phyloP scores from a whole-genome alignment of 2,113 vertebrate genomes.

The Ochotona princeps region DNA sequence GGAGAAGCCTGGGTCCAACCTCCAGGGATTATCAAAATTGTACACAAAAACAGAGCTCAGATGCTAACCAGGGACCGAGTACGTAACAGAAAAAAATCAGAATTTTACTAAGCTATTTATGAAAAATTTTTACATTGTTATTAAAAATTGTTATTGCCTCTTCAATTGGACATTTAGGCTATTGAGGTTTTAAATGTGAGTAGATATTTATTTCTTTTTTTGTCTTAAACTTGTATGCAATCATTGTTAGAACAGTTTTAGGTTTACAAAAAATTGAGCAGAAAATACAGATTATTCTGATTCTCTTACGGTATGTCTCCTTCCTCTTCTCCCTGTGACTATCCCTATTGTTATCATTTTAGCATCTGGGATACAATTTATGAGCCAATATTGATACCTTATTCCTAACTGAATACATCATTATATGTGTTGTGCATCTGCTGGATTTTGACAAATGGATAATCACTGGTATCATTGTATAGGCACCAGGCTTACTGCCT shows the following conservation, averaged over 20 bases:
- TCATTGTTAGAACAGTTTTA: neutral
- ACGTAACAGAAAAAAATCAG: slow-evolving; percentile 75
- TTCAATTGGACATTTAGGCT: slow-evolving; percentile 43
- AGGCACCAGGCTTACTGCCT: no score
- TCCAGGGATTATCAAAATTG: slow-evolving; percentile 97
- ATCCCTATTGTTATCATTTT: neutral
- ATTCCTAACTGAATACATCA: neutral
- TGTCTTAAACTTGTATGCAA: neutral
- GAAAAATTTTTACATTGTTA: neutral
- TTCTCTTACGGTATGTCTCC: neutral
- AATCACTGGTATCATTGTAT: neutral
- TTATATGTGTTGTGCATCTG: neutral
- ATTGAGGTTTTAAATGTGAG: slow-evolving; percentile 39
- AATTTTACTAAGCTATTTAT: neutral
- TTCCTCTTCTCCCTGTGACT: neutral
- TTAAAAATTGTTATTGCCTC: neutral
- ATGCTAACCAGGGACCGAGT: slow-evolving; percentile 98
- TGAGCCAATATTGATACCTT: neutral
- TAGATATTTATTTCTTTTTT: neutral
- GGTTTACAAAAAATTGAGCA: neutral
- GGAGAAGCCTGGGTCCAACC: slow-evolving; percentile 99
- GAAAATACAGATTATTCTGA: neutral
- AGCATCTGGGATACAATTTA: neutral
- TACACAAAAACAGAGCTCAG: slow-evolving; percentile 98
- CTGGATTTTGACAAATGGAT: neutral